These are phyloP conservation scores for Atta cephalotes DNA, from an alignment of 1,140 invertebrate species.

Conservation along the genomic window DNA sequence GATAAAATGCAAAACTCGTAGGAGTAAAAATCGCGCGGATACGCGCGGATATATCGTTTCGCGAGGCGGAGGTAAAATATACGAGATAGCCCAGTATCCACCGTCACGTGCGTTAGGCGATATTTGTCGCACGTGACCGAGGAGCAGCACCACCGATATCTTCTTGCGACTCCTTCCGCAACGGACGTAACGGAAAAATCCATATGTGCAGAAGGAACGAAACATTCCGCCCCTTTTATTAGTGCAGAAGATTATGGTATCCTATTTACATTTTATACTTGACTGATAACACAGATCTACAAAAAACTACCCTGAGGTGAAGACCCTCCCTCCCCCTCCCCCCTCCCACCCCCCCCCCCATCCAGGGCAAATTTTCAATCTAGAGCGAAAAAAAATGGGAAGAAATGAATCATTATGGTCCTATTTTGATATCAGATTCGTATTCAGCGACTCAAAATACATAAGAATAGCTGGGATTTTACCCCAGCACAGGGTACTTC, in stretches of 20 bases:
- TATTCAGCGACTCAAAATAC: too few relatives aligned
- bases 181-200: constrained; percentile 20
- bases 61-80: constrained; percentile 36
- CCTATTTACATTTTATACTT: too few relatives aligned
- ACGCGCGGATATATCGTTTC: constrained; percentile 38
- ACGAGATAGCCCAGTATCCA: constrained; percentile 41
- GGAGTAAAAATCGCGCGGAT: constrained; percentile 50
- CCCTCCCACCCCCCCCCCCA: too few relatives aligned
- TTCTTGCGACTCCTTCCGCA: constrained; percentile 23
- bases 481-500: too few relatives aligned
- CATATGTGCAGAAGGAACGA: neutral
- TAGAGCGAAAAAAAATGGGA: too few relatives aligned
- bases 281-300: too few relatives aligned
- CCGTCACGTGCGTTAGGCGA: constrained; percentile 60
- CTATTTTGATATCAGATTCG: too few relatives aligned
- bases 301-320: too few relatives aligned
- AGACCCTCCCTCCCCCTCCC: too few relatives aligned
- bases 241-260: neutral
- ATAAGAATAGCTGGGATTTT: too few relatives aligned
- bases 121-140: constrained; percentile 62
- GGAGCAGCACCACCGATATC: constrained; percentile 26
- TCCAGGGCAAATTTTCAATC: too few relatives aligned
- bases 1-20: constrained; percentile 59
- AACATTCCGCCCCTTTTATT: neutral
- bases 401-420: too few relatives aligned